phyloP scores from a whole-genome alignment of 1,140 invertebrate genomes.

The Centruroides vittatus region DNA sequence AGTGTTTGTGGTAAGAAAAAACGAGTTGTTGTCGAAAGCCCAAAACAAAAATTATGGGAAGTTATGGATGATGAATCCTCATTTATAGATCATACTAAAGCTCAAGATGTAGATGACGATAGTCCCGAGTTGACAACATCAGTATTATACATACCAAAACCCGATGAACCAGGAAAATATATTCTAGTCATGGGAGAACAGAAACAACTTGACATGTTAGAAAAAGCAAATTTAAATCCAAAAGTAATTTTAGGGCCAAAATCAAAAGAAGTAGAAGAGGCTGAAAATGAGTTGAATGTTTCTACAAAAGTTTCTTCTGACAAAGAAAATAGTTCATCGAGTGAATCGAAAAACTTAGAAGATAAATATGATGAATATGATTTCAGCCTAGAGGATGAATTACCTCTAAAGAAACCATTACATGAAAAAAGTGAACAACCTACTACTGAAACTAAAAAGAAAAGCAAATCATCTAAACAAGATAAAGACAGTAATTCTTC shows the following conservation, averaged over 20 bases:
- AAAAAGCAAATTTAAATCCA: conserved; percentile 11
- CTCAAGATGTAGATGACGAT: background rate
- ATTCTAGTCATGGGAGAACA: conserved; percentile 13
- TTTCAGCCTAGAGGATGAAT: too few species aligned
- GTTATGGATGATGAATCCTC: background rate
- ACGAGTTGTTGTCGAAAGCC: background rate
- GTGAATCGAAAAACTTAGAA: too few species aligned
- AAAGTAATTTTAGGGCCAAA: conserved; percentile 4
- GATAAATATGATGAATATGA: too few species aligned
- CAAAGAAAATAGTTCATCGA: too few species aligned
- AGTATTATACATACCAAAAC: conserved; percentile 12
- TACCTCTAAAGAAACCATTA: too few species aligned
- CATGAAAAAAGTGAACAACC: too few species aligned
- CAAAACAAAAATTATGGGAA: background rate
- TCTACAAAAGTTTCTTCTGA: too few species aligned
- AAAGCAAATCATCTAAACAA: too few species aligned
- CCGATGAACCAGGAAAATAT: conserved; percentile 11
- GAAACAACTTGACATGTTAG: conserved; percentile 3
- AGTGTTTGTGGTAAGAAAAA: background rate
- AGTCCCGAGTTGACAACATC: background rate
- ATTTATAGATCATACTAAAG: background rate
- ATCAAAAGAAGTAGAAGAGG: too few species aligned
- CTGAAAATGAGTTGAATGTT: too few species aligned
- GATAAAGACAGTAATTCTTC: too few species aligned
- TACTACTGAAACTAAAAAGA: too few species aligned